Percentiles rank a stretch among this genome's conserved stretches.
phyloP scores from a whole-genome alignment of 2,113 vertebrate species.

The Ailurus styani region DNA sequence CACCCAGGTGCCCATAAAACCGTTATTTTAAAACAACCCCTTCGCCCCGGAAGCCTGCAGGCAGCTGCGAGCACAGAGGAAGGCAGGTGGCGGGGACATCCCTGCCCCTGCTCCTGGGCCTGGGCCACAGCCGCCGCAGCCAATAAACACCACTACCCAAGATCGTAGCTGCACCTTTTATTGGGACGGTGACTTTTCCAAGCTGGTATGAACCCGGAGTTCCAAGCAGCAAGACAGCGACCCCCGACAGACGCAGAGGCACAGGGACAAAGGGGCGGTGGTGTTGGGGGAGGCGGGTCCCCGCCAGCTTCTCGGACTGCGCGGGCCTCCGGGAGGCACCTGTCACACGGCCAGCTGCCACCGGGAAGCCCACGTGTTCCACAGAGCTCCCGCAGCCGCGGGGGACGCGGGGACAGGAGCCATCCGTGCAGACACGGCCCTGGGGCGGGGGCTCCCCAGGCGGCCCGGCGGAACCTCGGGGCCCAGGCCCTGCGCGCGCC shows the following conservation, averaged over 20 bases:
- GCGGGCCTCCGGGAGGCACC: constrained; percentile 57
- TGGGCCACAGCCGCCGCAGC: neutral
- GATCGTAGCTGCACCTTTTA: constrained; percentile 49
- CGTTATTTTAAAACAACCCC: no score
- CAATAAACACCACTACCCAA: neutral
- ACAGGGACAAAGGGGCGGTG: constrained; percentile 20
- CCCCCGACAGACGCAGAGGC: constrained; percentile 3
- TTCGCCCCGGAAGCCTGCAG: neutral
- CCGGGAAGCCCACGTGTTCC: constrained; percentile 19
- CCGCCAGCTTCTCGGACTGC: constrained; percentile 42
- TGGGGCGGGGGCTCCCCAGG: neutral
- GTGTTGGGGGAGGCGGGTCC: constrained; percentile 39
- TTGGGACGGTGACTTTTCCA: constrained; percentile 66
- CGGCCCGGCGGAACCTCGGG: constrained; percentile 2
- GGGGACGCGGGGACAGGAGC: constrained; percentile 14
- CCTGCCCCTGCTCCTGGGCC: no score
- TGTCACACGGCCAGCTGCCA: constrained; percentile 26
- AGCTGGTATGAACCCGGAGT: constrained; percentile 31
- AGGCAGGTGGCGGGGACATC: neutral
- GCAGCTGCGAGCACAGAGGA: accelerated
- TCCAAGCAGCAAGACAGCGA: constrained; percentile 46
- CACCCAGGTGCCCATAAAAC: no score
- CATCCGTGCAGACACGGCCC: neutral
- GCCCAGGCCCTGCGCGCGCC: neutral
- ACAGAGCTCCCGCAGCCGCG: constrained; percentile 35